Evolutionary conservation across 2,888 invertebrate species (phyloP), one percentile per base, ranked within the genome.

Genomic region (Protonemura montana): DNA sequence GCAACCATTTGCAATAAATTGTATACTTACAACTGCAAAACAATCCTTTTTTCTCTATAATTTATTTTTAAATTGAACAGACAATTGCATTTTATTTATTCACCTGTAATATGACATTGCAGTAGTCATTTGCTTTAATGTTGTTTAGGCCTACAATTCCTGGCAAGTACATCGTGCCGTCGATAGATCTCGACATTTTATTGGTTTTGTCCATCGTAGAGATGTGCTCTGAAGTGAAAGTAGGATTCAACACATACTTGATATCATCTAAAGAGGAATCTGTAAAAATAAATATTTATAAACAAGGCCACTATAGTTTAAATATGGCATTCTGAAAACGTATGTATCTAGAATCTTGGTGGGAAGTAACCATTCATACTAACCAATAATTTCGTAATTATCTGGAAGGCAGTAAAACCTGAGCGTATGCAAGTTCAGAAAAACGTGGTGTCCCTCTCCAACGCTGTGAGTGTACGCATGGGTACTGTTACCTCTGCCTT

Each of bases 71-170:
- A n/a, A n/a, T n/a, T 35, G 35, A 35, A 35, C 35, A 35, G 35
- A n/a, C n/a, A n/a, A n/a, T n/a, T n/a, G n/a, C n/a, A n/a, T n/a
- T n/a, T n/a, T n/a, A n/a, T n/a, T n/a, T 59, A 59, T 28, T 81
- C 91, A 97, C 97, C 94, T 98, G 98, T 86, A 99, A 93, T 86
- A 99, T 97, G 83, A 99, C 99, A 92, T 99, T 99, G 91, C 99
- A 99, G 91, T 99, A 99, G 92, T 99, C 99, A 92, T 99, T 99
- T 2, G 98, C 99, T 92, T 99, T 99, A 89, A 99, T 99, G 91
- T 99, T 99, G 91, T 99, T 99, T 84, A 99, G 93, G 0, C 94
- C 94, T 27, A 99, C 98, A 90, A 99, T 98, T 87, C 98, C 99
- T 1, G 99, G 99, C 90, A 97, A 95, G 91, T 99, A 99, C 91